Base-by-base conservation (phyloP, 2,113 vertebrate genomes). In the Cyprinodon brontotheroides region DNA sequence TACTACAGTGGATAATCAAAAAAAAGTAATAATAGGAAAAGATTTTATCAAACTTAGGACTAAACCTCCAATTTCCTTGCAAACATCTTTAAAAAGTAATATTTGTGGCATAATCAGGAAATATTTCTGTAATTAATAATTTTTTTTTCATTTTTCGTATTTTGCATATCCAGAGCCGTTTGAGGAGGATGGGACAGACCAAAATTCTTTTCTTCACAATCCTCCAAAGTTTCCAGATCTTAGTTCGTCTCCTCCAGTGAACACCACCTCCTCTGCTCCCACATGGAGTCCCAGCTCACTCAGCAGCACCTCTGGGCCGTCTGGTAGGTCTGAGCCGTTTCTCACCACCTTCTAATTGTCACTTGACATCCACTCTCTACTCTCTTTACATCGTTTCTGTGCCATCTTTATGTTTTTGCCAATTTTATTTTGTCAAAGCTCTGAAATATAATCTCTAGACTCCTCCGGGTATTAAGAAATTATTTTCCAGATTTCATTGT, bases 261-360 rank as follows among this genome's bases (percentile, higher is more conserved):
- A 85, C 79, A 73, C 65, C 50, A 89, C 90, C 50, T 61, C 87
- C 60, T 47, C 84, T 70, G 63, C 78, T 65, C 80, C 91, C 70
- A 81, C 88, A 37, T 74, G 50, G 9, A 85, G 68, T 59, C 38
- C 29, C 72, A 68, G 65, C 75, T 70, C 87, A 65, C 76, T 81
- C 82, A 94, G 83, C 83, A 41, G 65, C 78, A 90, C 86, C 6
- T 45, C 76, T 1, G 15, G 3, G 29, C 68, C 68, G 12, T 86
- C 81, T 61, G 92, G 94, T 95, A 84, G 94, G 94, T 90, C 66
- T 22, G 3, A 10, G 45, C 20, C 12, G 47, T 63, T 20, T 57
- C 20, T 53, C 17, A 48, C 39, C 4, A 17, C n/a, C 37, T 53
- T 50, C 64, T 29, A 11, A 70, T 72, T 57, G 15, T 72, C 66